These are phyloP conservation scores for Amblyornis subalaris DNA, from an alignment of 2,113 vertebrate genomes.

Conservation along the genomic window DNA sequence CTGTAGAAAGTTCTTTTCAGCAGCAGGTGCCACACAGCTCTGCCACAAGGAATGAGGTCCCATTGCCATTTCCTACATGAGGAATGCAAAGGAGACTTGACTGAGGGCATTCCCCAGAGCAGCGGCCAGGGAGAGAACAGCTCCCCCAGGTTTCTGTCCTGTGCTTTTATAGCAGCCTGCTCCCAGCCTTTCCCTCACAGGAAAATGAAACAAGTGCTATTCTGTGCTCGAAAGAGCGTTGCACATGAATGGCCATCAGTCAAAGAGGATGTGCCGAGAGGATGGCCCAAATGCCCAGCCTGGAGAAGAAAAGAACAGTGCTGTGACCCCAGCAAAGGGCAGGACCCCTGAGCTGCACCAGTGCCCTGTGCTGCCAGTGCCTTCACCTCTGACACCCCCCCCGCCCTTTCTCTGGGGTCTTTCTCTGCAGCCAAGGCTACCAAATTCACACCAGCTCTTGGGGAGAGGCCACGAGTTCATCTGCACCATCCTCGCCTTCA, in stretches of 20 bases:
- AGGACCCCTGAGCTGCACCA: background rate
- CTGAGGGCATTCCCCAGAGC: background rate
- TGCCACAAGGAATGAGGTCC: background rate
- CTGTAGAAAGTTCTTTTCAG: background rate
- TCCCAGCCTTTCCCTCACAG: background rate
- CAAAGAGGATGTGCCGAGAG: background rate
- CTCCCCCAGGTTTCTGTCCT: background rate
- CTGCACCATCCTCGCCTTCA: background rate
- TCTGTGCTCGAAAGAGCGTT: background rate
- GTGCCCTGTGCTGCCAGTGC: background rate
- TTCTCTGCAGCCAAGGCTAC: background rate
- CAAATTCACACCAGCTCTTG: background rate
- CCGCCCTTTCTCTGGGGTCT: background rate
- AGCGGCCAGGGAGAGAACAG: background rate
- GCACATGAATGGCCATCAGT: slow-evolving; percentile 16
- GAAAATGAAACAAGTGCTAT: background rate
- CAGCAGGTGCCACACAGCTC: background rate
- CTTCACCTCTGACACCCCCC: background rate
- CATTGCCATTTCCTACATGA: background rate
- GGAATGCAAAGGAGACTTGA: background rate
- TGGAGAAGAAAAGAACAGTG: background rate
- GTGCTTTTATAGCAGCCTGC: background rate
- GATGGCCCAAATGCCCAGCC: background rate
- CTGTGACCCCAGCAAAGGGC: slow-evolving; percentile 8
- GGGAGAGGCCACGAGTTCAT: background rate